Conservation (phyloP, 1,140 invertebrate genomes). For the Panonychus citri region DNA sequence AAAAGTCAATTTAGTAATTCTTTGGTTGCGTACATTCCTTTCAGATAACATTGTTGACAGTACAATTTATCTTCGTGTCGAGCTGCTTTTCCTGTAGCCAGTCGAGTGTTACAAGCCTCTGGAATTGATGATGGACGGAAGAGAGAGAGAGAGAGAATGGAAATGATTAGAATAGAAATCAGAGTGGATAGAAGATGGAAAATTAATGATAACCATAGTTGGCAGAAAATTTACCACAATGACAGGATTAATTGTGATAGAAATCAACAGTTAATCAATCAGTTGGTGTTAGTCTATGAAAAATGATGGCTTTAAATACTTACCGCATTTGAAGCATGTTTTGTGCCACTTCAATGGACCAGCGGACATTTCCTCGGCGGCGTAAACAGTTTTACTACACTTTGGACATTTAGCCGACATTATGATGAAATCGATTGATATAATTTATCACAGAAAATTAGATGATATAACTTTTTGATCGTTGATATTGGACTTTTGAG, state of each 20-base stretch:
- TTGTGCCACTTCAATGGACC: conserved; percentile 97
- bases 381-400: conserved; percentile 93
- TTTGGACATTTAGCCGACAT: conserved; percentile 93
- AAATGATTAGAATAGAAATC: too few species aligned
- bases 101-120: neutral
- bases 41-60: neutral
- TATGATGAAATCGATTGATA: conserved; percentile 21
- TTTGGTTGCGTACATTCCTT: conserved; percentile 2
- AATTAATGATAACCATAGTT: too few species aligned
- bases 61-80: neutral
- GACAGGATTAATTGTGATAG: too few species aligned
- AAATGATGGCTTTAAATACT: neutral
- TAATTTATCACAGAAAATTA: too few species aligned
- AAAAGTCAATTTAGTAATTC: neutral
- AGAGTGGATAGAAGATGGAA: too few species aligned
- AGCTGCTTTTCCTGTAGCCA: neutral
- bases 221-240: too few species aligned
- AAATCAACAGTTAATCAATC: too few species aligned
- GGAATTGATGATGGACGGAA: neutral
- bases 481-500: too few species aligned
- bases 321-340: conserved; percentile 82
- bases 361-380: conserved; percentile 88
- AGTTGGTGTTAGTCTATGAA: too few species aligned
- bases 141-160: too few species aligned
- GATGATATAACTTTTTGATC: too few species aligned